These are phyloP conservation scores for Amniataba percoides DNA, from an alignment of 2,797 vertebrate genomes.

Conservation along the genomic window DNA sequence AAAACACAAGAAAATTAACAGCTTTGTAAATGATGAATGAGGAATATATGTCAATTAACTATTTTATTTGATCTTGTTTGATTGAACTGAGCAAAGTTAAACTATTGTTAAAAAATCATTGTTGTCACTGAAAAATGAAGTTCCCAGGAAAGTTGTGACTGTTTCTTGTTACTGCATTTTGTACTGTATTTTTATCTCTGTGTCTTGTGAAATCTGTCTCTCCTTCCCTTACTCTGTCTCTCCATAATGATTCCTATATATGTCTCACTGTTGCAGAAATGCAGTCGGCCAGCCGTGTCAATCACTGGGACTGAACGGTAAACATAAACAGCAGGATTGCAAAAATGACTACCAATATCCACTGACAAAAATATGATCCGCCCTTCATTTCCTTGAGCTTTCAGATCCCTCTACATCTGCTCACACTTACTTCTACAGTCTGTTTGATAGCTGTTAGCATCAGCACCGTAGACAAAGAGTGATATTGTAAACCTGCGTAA, in stretches of 20 bases:
- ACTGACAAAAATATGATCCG: slow-evolving; percentile 1
- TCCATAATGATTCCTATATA: too few relatives aligned
- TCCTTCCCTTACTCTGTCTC: too few relatives aligned
- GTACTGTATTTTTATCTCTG: too few relatives aligned
- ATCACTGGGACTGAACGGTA: slow-evolving; percentile 6
- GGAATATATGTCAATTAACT: not conserved
- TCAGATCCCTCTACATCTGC: not conserved
- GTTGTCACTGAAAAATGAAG: too few relatives aligned
- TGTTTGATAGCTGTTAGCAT: not conserved
- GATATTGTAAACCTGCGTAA: not conserved
- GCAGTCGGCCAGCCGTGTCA: not conserved
- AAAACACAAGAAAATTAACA: not conserved
- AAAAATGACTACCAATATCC: slow-evolving; percentile 10
- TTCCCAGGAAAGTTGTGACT: too few relatives aligned
- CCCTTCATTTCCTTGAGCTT: not conserved
- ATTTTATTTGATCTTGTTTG: too few relatives aligned
- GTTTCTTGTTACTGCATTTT: too few relatives aligned
- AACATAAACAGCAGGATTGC: slow-evolving; percentile 24
- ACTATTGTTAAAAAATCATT: too few relatives aligned
- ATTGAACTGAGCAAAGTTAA: not conserved
- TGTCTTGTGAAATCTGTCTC: too few relatives aligned
- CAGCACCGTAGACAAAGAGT: too few relatives aligned
- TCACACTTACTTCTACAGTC: not conserved
- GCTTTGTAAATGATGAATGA: not conserved
- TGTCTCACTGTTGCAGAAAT: too few relatives aligned